Evolutionary conservation across 2,888 invertebrate genomes (phyloP), one percentile per base, ranked within the genome.

Genomic region (Lapara coniferarum): DNA sequence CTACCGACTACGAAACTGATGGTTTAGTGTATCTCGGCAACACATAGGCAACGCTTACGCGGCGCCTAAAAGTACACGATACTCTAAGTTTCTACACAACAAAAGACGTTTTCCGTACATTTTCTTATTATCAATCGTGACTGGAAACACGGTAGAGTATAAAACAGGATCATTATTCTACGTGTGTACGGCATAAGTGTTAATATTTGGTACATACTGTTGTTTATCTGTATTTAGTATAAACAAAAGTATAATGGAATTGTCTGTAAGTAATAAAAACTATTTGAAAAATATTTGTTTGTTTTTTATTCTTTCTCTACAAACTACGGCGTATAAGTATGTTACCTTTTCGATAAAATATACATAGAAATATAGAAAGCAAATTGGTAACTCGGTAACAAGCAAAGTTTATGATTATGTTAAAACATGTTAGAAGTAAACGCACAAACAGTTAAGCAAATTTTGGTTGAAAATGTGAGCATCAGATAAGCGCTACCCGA

Each of bases 261-360:
- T 93, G 92, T 93, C 89, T 91, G 88, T 93, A 93, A 93, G 91
- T 63, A 92, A 91, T 91, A 91, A 92, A 92, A 88, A 89, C 87
- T 91, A 91, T 92, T 55, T 19, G 87, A 84, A 82, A 89, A 88
- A 89, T 63, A 86, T 83, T 4, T 74, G 5, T 25, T 3, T 44
- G 14, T 51, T 46, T 30, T 51, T 69, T 66, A 49, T 51, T 69
- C 30, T 51, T 66, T 68, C 37, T 37, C 37, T 37, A 37, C 37
- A 8, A 37, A 37, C 5, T 37, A 37, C 37, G 8, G 37, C 8
- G n/a, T n/a, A n/a, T n/a, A n/a, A n/a, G 25, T 37, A 37, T 37
- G 0, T 2, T 37, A 37, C 37, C 37, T 37, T 3, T 4, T 37
- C 37, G 37, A 37, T 8, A 37, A 37, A 25, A 25, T 25, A 25